Percentiles rank a stretch among this genome's conserved stretches.
Evolutionary conservation across 2,888 invertebrate genomes (phyloP).

Genomic region (Hirudinaria manillensis): DNA sequence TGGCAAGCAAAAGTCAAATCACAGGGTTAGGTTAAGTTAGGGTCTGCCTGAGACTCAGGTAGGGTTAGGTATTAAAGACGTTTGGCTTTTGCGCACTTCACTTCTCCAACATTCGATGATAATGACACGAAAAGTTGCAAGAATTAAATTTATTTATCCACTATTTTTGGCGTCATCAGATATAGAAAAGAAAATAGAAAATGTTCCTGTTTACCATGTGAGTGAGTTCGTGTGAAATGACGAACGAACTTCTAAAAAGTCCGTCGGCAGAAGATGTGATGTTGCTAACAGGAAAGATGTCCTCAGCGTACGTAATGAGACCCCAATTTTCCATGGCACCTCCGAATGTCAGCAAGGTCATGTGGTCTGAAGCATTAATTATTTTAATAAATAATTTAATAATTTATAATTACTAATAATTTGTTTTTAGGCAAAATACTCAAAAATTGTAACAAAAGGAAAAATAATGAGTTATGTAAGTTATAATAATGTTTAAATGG

Average conservation of each 20-base stretch:
- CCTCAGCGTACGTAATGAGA: constrained; percentile 33
- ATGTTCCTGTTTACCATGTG: constrained; percentile 27
- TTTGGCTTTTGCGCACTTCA: too few species aligned
- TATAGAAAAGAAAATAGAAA: not conserved
- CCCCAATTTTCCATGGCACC: constrained; percentile 39
- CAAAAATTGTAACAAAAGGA: not conserved
- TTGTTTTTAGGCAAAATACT: not conserved
- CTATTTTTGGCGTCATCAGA: not conserved
- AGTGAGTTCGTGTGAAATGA: constrained; percentile 33
- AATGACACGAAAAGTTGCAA: not conserved
- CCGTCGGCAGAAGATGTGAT: not conserved
- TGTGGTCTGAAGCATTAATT: constrained; percentile 32
- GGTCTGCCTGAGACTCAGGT: too few species aligned
- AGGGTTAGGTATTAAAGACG: too few species aligned
- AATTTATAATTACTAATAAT: not conserved
- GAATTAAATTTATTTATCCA: not conserved
- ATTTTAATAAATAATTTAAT: not conserved
- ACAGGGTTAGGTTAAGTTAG: too few species aligned
- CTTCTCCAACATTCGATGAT: not conserved
- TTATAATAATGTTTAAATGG: too few species aligned
- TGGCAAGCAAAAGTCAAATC: too few species aligned
- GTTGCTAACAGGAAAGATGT: constrained; percentile 21
- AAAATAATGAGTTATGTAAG: not conserved
- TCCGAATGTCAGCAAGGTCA: constrained; percentile 31
- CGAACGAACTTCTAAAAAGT: not conserved